Evolutionary conservation across 2,888 invertebrate genomes (phyloP).

Genomic region (Latrodectus elegans): DNA sequence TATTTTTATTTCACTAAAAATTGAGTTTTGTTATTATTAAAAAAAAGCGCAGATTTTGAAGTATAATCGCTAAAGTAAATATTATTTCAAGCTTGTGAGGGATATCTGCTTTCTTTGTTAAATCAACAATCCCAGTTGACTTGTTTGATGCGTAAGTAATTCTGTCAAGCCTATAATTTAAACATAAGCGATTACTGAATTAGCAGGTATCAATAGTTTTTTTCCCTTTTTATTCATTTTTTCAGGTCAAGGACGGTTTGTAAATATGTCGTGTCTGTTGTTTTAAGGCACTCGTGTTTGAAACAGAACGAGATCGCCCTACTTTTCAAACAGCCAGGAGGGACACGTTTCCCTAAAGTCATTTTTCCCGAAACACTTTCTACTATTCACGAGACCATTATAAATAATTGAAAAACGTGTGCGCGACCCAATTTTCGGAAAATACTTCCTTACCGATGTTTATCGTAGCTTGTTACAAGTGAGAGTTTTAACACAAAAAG

Average conservation of each 20-base stretch:
- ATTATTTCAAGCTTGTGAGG: too few relatives aligned
- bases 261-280: conserved; percentile 8
- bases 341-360: conserved; percentile 29
- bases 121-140: too few relatives aligned
- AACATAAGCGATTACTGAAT: too few relatives aligned
- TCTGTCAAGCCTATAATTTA: too few relatives aligned
- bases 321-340: conserved; percentile 20
- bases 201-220: too few relatives aligned
- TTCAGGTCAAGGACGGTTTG: conserved; percentile 41
- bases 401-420: conserved; percentile 30
- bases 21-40: too few relatives aligned
- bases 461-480: conserved; percentile 15
- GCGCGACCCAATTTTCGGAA: conserved; percentile 20
- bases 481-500: conserved; percentile 9
- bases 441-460: conserved; percentile 23
- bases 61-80: too few relatives aligned
- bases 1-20: too few relatives aligned
- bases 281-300: conserved; percentile 17
- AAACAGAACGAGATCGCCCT: conserved; percentile 32
- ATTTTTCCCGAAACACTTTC: conserved; percentile 34
- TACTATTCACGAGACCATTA: conserved; percentile 12
- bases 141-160: too few relatives aligned
- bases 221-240: neutral
- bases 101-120: too few relatives aligned
- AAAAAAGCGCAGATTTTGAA: too few relatives aligned